Base-by-base conservation (phyloP, 2,888 invertebrate species). In the Euspilapteryx auroguttella region DNA sequence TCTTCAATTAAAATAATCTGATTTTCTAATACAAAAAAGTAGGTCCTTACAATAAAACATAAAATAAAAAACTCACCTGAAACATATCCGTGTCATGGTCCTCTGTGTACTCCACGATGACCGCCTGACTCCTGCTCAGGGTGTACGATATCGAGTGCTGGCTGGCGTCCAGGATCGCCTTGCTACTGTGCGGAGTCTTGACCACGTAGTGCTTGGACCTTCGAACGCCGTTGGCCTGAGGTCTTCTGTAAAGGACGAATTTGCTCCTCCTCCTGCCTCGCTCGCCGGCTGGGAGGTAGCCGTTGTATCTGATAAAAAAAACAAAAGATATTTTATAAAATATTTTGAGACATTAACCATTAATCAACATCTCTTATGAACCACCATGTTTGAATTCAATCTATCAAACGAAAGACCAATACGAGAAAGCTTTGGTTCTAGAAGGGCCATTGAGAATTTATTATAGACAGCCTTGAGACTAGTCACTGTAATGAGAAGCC, bases 11-110 rank as follows among this genome's bases (percentile, higher is more conserved):
- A n/a, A n/a, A n/a, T n/a, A n/a, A n/a, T n/a, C n/a, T n/a, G n/a
- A n/a, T n/a, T n/a, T n/a, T n/a, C n/a, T n/a, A n/a, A n/a, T n/a
- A n/a, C n/a, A n/a, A n/a, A n/a, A n/a, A n/a, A n/a, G n/a, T n/a
- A n/a, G n/a, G n/a, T n/a, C n/a, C n/a, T n/a, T n/a, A n/a, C n/a
- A n/a, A n/a, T n/a, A n/a, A n/a, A n/a, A n/a, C n/a, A n/a, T n/a
- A n/a, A n/a, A n/a, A n/a, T n/a, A n/a, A n/a, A n/a, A n/a, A 15
- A 45, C 78, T 66, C 55, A 95, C 96, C 85, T 99, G 99, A 77
- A 99, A 99, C 98, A 99, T 98, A 71, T 99, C 99, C 31, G 96
- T 97, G 56, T 93, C 89, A 33, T 87, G 84, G 71, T 99, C 98
- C 54, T 87, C 87, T 46, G 89, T 90, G 73, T 99, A 99, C 75